Evolutionary conservation across 1,140 invertebrate species (phyloP), one percentile per base, ranked within the genome.

Genomic region (Scaptomyza hsui): DNA sequence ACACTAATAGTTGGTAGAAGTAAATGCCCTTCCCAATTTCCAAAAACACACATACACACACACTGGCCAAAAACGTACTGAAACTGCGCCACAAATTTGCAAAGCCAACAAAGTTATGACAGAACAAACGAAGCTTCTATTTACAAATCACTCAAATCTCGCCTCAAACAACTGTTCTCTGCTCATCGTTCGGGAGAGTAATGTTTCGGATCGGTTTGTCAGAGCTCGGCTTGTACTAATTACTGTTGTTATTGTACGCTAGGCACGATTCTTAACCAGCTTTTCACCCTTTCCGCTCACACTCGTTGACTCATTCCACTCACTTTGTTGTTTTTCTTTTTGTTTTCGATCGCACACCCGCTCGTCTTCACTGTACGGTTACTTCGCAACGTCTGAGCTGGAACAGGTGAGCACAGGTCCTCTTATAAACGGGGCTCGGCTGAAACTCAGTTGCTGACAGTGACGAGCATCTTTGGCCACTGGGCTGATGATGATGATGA

Each of bases 41-140:
- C 24, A 12, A 37, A 21, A 26, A 10, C 7, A 18, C 42, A 64
- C 61, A 63, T 47, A 70, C 64, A 55, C 64, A 63, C 59, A 48
- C 51, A 59, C 39, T 49, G 59, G 42, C 41, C 64, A 74, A 75
- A 77, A 78, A 48, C 64, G 26, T 45, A 88, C 77, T 72, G 35
- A 77, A 86, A 86, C 81, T 86, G 82, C 81, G 81, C 74, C 74
- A 62, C 65, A 64, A 78, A 75, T 88, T 86, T 45, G 81, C 81
- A 81, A 81, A 86, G 63, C 72, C 71, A 69, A 68, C 81, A 68
- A 75, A 62, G 57, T 69, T 86, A 77, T 81, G 6, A 6, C 26
- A 59, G 59, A 51, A 57, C 53, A 53, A 41, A 19, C 45, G 41
- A 57, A 7, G 29, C 59, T 24, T 75, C 44, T 67, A 29, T 76